Conservation (phyloP, 2,888 invertebrate species). For the Horisme vitalbata region DNA sequence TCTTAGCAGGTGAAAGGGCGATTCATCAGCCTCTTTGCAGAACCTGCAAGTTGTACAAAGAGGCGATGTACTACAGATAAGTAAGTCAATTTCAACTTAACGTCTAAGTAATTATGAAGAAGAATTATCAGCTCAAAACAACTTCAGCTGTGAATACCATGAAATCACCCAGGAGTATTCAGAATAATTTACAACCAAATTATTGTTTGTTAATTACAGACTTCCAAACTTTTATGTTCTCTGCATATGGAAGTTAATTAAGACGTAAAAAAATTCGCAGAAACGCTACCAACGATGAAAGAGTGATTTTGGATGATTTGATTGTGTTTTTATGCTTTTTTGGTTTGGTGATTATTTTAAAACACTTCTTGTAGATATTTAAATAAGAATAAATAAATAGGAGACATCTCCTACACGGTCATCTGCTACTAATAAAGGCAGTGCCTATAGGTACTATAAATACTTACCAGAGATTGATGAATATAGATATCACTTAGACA, state of each 20-base stretch:
- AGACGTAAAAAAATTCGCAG: slow-evolving; percentile 57
- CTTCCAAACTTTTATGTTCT: slow-evolving; percentile 42
- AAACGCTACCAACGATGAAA: slow-evolving; percentile 36
- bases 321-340: slow-evolving; percentile 3
- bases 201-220: slow-evolving; percentile 61
- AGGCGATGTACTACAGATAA: too few species aligned
- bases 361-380: neutral
- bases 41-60: too few species aligned
- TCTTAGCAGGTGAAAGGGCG: too few species aligned
- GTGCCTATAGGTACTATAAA: too few species aligned
- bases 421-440: too few species aligned
- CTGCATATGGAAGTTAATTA: slow-evolving; percentile 49
- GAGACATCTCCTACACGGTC: too few species aligned
- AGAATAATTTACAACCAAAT: slow-evolving; percentile 53
- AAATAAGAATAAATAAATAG: too few species aligned
- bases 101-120: too few species aligned
- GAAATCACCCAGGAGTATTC: slow-evolving; percentile 49
- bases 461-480: too few species aligned
- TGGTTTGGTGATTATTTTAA: slow-evolving; percentile 7
- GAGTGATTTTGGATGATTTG: slow-evolving; percentile 10
- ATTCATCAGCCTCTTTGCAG: too few species aligned
- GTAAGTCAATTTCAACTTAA: too few species aligned
- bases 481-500: too few species aligned
- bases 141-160: slow-evolving; percentile 16
- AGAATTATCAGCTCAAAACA: neutral